Conservation (phyloP, 1,140 invertebrate species). For the Neodiprion lecontei region DNA sequence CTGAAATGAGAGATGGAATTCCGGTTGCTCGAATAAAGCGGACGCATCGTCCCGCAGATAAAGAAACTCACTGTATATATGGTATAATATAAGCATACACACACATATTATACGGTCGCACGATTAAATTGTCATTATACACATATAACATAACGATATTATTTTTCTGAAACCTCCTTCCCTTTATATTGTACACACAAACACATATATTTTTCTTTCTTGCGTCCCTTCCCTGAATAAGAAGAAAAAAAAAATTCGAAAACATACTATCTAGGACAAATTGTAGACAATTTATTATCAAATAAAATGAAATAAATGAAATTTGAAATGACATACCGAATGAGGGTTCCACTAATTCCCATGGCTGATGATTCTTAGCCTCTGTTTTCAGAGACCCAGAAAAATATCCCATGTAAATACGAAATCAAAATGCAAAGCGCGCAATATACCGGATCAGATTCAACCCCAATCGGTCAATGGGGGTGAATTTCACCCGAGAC, state of each 20-base stretch:
- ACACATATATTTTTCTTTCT: conserved; percentile 43
- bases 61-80: no score
- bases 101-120: neutral
- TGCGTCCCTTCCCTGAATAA: conserved; percentile 39
- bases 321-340: conserved; percentile 50
- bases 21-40: no score
- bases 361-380: neutral
- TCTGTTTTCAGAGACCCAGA: neutral
- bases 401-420: no score
- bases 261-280: conserved; percentile 59
- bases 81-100: neutral
- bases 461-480: no score
- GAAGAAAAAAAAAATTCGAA: conserved; percentile 4
- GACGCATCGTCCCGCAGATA: no score
- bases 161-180: conserved; percentile 30
- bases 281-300: conserved; percentile 63
- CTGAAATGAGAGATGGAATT: no score
- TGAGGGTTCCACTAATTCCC: conserved; percentile 6
- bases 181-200: conserved; percentile 29
- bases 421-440: no score
- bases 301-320: conserved; percentile 60
- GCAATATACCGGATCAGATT: no score
- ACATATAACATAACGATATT: no score
- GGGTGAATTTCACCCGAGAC: no score
- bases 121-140: no score